phyloP scores from a whole-genome alignment of 2,888 invertebrate genomes.

The Crepidodera aurea region DNA sequence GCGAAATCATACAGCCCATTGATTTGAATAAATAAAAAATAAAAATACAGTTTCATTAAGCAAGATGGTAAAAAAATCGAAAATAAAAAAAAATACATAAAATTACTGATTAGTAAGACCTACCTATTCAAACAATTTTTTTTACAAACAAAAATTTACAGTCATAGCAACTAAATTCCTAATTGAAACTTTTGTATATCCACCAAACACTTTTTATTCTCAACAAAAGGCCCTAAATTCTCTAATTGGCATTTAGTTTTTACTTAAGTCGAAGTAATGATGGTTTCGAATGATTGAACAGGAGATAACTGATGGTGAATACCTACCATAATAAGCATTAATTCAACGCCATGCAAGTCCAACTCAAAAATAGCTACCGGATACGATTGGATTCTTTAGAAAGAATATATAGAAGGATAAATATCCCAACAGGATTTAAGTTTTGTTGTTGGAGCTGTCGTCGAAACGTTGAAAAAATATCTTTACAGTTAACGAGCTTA shows the following conservation, averaged over 20 bases:
- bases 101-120: too few species aligned
- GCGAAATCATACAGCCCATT: too few species aligned
- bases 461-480: constrained; percentile 38
- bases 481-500: constrained; percentile 32
- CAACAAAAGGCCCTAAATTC: neutral
- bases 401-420: constrained; percentile 41
- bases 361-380: constrained; percentile 42
- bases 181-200: neutral
- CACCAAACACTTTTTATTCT: neutral
- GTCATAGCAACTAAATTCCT: too few species aligned
- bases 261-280: neutral
- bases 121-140: too few species aligned
- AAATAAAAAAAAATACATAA: too few species aligned
- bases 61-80: too few species aligned
- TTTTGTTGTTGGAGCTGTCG: constrained; percentile 39
- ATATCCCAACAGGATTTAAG: constrained; percentile 39
- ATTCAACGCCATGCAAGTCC: constrained; percentile 25
- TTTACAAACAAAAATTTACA: too few species aligned
- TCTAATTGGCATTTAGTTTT: constrained; percentile 12
- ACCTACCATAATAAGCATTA: constrained; percentile 18
- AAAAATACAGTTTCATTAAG: too few species aligned
- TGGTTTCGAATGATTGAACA: constrained; percentile 8
- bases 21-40: too few species aligned
- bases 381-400: constrained; percentile 45
- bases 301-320: constrained; percentile 24